These are phyloP conservation scores for Pyrrhosoma nymphula DNA, from an alignment of 2,888 invertebrate genomes.

Conservation along the genomic window DNA sequence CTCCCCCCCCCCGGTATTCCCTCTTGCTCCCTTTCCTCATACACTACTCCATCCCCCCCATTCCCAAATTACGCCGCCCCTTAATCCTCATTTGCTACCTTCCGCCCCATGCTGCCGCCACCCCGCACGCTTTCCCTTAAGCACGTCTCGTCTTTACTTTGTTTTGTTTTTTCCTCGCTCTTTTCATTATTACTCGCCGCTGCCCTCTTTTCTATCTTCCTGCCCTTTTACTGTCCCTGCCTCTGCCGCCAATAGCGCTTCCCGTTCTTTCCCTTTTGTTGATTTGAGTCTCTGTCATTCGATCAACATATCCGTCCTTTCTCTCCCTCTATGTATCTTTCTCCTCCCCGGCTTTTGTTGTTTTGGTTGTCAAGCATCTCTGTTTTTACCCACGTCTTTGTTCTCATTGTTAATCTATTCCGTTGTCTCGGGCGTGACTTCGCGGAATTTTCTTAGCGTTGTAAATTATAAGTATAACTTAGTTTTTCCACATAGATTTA, in stretches of 20 bases:
- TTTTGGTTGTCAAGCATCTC: background rate
- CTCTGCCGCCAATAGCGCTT: background rate
- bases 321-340: background rate
- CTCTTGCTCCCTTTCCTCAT: background rate
- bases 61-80: slow-evolving; percentile 53
- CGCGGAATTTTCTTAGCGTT: too few relatives aligned
- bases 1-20: background rate
- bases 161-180: background rate
- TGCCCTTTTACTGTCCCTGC: background rate
- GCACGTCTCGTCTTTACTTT: background rate
- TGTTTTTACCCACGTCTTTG: too few relatives aligned
- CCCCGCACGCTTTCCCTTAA: background rate
- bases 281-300: background rate
- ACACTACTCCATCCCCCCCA: slow-evolving; percentile 5
- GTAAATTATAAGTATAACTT: too few relatives aligned
- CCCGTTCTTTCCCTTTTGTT: background rate
- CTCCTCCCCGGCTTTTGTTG: background rate
- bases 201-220: background rate
- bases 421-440: too few relatives aligned
- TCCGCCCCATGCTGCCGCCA: background rate
- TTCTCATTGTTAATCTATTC: too few relatives aligned
- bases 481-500: too few relatives aligned
- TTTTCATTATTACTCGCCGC: background rate
- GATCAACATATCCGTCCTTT: background rate
- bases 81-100: slow-evolving; percentile 58